Evolutionary conservation across 1,140 invertebrate species (phyloP).

Genomic region (Spodoptera litura): DNA sequence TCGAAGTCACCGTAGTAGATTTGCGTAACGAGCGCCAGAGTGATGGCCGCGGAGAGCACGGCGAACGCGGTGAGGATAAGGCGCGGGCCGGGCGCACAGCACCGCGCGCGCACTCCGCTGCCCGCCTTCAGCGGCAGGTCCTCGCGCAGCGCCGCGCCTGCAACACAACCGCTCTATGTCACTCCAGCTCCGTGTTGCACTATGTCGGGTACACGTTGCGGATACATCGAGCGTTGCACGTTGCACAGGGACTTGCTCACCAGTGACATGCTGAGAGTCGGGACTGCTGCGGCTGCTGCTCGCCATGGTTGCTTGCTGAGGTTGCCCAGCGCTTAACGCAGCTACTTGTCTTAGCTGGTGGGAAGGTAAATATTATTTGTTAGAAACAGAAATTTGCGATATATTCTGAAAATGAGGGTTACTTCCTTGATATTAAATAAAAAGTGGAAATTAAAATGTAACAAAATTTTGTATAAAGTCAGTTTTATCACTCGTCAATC

Average conservation of each 20-base stretch:
- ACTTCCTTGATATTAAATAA: no score
- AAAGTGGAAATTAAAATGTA: no score
- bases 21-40: slow-evolving; percentile 89
- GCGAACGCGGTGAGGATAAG: slow-evolving; percentile 84
- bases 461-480: no score
- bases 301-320: not conserved
- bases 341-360: not conserved
- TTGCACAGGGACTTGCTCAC: not conserved
- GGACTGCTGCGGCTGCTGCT: slow-evolving; percentile 18
- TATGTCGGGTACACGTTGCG: no score
- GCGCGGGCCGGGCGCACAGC: slow-evolving; percentile 81
- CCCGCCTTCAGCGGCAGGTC: slow-evolving; percentile 85
- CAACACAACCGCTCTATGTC: not conserved
- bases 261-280: not conserved
- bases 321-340: not conserved
- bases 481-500: no score
- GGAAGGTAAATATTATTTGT: no score
- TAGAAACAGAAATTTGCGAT: no score
- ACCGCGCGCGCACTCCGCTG: slow-evolving; percentile 73
- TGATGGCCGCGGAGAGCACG: slow-evolving; percentile 88
- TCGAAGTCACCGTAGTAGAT: slow-evolving; percentile 89
- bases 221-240: no score
- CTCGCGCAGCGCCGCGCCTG: slow-evolving; percentile 84
- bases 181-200: no score
- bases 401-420: no score